Percentiles rank a stretch among this genome's conserved stretches.
Conservation (phyloP, 1,140 invertebrate species). For the Cylas formicarius region DNA sequence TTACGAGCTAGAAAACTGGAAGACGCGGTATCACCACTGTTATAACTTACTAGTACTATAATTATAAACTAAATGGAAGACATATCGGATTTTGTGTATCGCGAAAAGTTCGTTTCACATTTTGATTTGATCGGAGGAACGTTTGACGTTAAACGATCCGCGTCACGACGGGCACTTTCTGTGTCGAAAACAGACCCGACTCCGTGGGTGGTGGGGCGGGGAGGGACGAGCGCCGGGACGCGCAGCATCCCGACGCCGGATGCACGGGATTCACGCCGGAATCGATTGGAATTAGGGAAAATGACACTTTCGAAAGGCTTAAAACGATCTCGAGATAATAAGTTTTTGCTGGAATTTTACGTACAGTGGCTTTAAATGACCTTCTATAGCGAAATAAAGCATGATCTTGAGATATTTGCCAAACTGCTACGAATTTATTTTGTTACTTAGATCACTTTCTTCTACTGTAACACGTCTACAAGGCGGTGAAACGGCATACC, state of each 20-base stretch:
- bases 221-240: constrained; percentile 4
- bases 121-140: constrained; percentile 3
- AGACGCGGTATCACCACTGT: constrained; percentile 28
- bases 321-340: too few relatives aligned
- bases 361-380: too few relatives aligned
- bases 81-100: constrained; percentile 40
- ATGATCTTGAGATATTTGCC: too few relatives aligned
- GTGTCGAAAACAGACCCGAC: not conserved
- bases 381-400: too few relatives aligned
- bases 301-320: constrained; percentile 2
- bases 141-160: constrained; percentile 7
- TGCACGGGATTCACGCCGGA: constrained; percentile 11
- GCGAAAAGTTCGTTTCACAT: too few relatives aligned
- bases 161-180: constrained; percentile 13
- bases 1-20: constrained; percentile 26
- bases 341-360: too few relatives aligned
- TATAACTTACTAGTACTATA: too few relatives aligned
- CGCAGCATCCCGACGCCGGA: constrained; percentile 18
- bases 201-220: not conserved
- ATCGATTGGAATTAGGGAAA: constrained; percentile 12
- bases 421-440: too few relatives aligned
- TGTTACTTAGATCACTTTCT: too few relatives aligned
- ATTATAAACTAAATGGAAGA: constrained; percentile 36
- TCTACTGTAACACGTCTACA: too few relatives aligned
- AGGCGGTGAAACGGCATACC: too few relatives aligned